Conservation (phyloP, 2,113 vertebrate species). For the Meles meles region DNA sequence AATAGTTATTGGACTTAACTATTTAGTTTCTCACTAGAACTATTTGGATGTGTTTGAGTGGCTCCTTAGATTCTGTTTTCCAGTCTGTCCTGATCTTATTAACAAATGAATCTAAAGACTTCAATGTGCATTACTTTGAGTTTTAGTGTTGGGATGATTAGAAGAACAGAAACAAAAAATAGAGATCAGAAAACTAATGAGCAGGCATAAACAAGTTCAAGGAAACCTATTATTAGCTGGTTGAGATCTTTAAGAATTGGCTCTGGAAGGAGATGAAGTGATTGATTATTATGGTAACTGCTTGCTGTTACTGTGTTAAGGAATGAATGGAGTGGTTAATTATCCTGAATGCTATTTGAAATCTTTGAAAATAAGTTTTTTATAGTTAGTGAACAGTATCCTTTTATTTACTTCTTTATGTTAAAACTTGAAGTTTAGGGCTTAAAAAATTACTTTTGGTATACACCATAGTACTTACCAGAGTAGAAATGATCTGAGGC, state of each 20-base stretch:
- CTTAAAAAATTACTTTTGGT: conserved; percentile 9
- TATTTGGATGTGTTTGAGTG: not conserved
- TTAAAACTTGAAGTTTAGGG: not conserved
- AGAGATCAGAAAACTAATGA: not conserved
- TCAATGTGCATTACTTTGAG: not conserved
- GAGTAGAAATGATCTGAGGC: not conserved
- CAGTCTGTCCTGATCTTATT: not conserved
- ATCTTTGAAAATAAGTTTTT: conserved; percentile 39
- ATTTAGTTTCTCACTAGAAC: not conserved
- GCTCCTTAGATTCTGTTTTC: conserved; percentile 29
- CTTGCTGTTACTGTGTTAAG: conserved; percentile 17
- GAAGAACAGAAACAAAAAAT: conserved; percentile 52
- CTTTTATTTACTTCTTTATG: conserved; percentile 28
- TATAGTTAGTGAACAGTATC: not conserved
- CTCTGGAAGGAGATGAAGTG: conserved; percentile 38
- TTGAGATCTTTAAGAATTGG: conserved; percentile 16
- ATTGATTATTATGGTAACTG: not conserved
- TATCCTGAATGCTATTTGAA: conserved; percentile 30
- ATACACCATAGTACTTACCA: not conserved
- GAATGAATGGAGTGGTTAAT: not conserved
- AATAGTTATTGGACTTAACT: not conserved
- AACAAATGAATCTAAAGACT: conserved; percentile 10
- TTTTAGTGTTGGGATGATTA: conserved; percentile 43
- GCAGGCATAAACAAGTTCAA: conserved; percentile 25
- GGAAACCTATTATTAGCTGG: conserved; percentile 8